These are phyloP conservation scores for Merluccius polli DNA, from an alignment of 2,797 vertebrate species.

Conservation along the genomic window DNA sequence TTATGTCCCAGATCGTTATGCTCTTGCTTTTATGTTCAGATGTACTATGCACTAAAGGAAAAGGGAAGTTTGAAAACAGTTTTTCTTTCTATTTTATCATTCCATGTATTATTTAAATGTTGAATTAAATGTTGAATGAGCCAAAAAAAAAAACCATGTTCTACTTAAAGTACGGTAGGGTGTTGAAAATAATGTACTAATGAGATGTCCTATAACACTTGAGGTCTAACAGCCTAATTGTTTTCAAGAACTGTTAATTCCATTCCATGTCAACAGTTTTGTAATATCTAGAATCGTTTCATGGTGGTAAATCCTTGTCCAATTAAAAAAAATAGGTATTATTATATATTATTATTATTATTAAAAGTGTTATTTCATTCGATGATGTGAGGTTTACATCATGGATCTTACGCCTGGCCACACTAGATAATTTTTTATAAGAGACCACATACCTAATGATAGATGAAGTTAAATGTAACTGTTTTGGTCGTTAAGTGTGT, in stretches of 20 bases:
- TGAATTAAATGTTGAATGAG: background rate
- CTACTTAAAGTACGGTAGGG: background rate
- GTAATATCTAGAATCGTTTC: background rate
- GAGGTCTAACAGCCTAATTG: background rate
- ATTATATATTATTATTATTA: too few species aligned
- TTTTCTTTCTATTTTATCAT: background rate
- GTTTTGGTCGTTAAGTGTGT: too few species aligned
- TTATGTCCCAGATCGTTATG: background rate
- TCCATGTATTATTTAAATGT: background rate
- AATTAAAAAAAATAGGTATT: background rate
- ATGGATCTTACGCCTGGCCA: too few species aligned
- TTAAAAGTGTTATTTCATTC: background rate
- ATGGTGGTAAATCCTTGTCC: background rate
- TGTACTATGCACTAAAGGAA: background rate
- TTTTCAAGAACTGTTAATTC: background rate
- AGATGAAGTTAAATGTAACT: too few species aligned
- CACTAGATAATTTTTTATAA: too few species aligned
- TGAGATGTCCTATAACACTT: background rate
- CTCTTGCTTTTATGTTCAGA: background rate
- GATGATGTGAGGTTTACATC: background rate
- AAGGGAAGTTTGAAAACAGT: background rate
- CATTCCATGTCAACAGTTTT: background rate
- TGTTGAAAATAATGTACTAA: background rate
- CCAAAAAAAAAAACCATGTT: background rate
- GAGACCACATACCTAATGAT: too few species aligned